These are phyloP conservation scores for Cathartes aura DNA, from an alignment of 2,113 vertebrate genomes.

Conservation along the genomic window DNA sequence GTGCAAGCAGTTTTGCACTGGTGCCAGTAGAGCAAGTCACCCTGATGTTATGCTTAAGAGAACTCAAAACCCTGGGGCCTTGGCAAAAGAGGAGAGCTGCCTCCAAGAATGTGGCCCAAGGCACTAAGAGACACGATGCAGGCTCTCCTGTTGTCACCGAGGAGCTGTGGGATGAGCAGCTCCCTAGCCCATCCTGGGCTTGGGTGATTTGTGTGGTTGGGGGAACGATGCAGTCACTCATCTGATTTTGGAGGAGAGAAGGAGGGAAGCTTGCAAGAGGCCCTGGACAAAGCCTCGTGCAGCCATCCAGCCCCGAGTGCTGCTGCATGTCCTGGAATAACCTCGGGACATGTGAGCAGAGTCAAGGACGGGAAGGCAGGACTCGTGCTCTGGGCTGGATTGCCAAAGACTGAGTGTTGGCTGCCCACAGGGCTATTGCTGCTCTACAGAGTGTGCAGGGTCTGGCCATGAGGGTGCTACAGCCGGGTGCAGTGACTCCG, in stretches of 20 bases:
- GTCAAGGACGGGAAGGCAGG: neutral
- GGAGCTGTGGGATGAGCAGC: neutral
- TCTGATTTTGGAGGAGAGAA: neutral
- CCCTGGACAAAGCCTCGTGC: neutral
- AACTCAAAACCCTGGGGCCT: neutral
- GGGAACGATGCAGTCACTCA: neutral
- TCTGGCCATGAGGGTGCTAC: neutral
- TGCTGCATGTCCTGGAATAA: neutral
- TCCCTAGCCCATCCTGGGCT: no score
- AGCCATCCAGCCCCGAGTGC: neutral
- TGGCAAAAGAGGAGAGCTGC: neutral
- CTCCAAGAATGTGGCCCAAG: neutral
- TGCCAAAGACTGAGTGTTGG: neutral
- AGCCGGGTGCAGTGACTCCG: neutral
- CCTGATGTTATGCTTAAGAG: neutral
- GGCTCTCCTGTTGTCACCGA: neutral
- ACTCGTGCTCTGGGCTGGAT: neutral
- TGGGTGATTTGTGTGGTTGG: neutral
- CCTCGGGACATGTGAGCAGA: neutral
- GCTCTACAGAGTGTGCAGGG: neutral
- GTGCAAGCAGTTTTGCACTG: neutral
- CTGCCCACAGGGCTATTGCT: neutral
- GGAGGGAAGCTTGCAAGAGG: neutral
- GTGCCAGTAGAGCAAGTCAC: neutral
- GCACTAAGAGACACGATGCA: accelerated